These are phyloP conservation scores for Himantopus leucocephalus DNA, from an alignment of 2,113 vertebrate species.

Conservation along the genomic window DNA sequence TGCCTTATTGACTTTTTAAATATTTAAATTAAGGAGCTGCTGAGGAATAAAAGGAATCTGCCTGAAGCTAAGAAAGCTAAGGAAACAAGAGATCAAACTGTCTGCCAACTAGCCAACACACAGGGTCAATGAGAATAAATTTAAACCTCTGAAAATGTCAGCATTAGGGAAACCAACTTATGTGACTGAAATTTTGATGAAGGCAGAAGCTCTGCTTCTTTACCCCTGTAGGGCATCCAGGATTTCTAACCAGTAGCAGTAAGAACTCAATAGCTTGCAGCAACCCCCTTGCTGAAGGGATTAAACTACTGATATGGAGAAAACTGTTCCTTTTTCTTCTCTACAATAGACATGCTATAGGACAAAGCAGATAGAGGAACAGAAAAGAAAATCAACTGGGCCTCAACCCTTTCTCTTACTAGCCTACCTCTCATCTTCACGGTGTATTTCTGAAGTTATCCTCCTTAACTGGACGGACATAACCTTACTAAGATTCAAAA, in stretches of 20 bases:
- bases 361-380: not conserved
- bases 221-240: not conserved
- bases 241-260: not conserved
- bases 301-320: constrained; percentile 28
- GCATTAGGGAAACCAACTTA: not conserved
- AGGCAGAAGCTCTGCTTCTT: not conserved
- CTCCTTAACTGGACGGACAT: not conserved
- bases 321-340: constrained; percentile 18
- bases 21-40: not conserved
- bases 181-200: not conserved
- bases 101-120: not conserved
- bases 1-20: not conserved
- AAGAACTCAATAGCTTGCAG: constrained; percentile 10
- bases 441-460: not conserved
- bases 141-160: not conserved
- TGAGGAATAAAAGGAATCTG: not conserved
- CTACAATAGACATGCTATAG: not conserved
- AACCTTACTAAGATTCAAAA: not conserved
- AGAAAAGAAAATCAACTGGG: not conserved
- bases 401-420: not conserved
- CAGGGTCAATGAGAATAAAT: not conserved
- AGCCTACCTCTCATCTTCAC: not conserved
- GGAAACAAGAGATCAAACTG: not conserved
- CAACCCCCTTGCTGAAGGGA: not conserved
- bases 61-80: not conserved